These are phyloP conservation scores for Garra rufa DNA, from an alignment of 2,113 vertebrate genomes.

Conservation along the genomic window DNA sequence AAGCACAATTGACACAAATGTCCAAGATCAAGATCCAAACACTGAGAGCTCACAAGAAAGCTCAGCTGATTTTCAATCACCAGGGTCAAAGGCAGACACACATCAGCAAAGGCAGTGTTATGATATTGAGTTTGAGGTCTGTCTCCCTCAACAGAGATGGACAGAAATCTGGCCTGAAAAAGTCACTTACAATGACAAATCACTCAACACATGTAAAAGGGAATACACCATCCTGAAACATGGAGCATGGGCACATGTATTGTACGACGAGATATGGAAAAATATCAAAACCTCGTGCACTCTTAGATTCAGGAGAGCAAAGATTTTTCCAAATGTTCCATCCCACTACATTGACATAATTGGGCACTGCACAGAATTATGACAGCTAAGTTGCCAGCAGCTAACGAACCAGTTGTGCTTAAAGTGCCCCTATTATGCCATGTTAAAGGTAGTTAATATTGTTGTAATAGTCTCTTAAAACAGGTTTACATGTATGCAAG, in stretches of 20 bases:
- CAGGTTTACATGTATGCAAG: no score
- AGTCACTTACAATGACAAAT: neutral
- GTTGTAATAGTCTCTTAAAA: no score
- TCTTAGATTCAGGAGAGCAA: no score
- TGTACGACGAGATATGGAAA: neutral
- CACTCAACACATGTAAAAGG: neutral
- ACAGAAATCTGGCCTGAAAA: neutral
- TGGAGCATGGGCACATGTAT: neutral
- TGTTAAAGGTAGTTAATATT: no score
- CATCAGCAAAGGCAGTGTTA: neutral
- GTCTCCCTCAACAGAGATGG: neutral
- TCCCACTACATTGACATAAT: neutral
- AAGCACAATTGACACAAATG: neutral
- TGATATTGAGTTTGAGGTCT: neutral
- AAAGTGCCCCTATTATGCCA: no score
- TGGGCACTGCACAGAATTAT: neutral
- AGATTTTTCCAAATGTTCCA: neutral
- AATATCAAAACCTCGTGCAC: no score
- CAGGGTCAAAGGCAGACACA: neutral
- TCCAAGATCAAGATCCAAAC: neutral
- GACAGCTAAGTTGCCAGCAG: neutral
- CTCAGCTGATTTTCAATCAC: neutral
- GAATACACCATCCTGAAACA: neutral
- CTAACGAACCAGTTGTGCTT: neutral
- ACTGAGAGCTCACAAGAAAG: neutral